Evolutionary conservation across 2,113 vertebrate genomes (phyloP).

Genomic region (Erinaceus europaeus): DNA sequence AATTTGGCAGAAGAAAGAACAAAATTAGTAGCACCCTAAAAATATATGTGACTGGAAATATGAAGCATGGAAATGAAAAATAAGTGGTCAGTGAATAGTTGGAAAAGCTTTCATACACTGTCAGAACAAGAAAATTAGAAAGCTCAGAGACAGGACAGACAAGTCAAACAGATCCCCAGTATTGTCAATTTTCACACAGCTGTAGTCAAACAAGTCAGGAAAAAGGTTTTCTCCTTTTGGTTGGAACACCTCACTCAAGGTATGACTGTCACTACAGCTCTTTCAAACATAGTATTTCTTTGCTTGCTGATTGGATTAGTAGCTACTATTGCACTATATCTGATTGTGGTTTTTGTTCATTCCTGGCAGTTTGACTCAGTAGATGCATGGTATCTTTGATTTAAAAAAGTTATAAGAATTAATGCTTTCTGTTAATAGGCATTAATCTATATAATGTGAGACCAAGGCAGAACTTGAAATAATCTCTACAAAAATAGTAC

Average conservation of each 20-base stretch:
- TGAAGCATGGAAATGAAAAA: constrained; percentile 12
- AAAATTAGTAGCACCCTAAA: background rate
- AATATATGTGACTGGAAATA: background rate
- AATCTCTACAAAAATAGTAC: background rate
- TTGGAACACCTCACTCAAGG: background rate
- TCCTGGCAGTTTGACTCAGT: background rate
- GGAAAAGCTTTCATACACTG: background rate
- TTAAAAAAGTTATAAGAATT: background rate
- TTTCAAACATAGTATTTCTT: background rate
- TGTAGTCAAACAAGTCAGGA: no score
- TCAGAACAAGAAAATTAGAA: background rate
- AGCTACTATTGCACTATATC: background rate
- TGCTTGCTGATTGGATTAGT: background rate
- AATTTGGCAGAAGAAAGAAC: background rate
- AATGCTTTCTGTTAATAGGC: background rate
- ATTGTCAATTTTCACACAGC: no score
- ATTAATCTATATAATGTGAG: background rate
- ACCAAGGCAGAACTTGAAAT: background rate
- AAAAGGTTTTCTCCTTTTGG: constrained; percentile 30
- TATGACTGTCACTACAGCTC: no score
- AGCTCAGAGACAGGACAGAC: background rate
- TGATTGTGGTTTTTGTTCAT: background rate
- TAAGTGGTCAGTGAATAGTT: background rate
- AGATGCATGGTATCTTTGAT: background rate
- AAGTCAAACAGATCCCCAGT: no score